Evolutionary conservation across 2,888 invertebrate species (phyloP).

Genomic region (Microplitis deprimator): DNA sequence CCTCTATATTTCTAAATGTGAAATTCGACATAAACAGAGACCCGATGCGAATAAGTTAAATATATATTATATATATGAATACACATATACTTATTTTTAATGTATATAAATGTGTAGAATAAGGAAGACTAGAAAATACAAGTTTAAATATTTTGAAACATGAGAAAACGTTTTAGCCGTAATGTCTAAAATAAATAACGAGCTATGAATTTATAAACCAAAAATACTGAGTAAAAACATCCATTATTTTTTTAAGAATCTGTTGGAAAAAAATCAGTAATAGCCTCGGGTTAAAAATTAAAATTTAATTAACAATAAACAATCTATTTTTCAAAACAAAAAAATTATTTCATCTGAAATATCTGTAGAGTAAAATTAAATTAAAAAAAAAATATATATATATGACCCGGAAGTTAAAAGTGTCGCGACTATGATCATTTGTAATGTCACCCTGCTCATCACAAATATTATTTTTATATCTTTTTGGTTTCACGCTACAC

Average conservation of each 20-base stretch:
- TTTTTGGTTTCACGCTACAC: constrained; percentile 41
- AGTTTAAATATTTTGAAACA: constrained; percentile 45
- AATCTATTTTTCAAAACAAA: too few relatives aligned
- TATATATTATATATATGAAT: too few relatives aligned
- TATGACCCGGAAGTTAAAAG: constrained; percentile 41
- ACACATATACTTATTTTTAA: not conserved
- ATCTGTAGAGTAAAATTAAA: too few relatives aligned
- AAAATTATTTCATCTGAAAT: too few relatives aligned
- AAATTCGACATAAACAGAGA: constrained; percentile 35
- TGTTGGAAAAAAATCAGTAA: too few relatives aligned
- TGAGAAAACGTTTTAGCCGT: constrained; percentile 38
- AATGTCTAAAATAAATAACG: constrained; percentile 36
- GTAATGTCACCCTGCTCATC: constrained; percentile 54
- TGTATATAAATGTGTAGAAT: not conserved
- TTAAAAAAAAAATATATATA: too few relatives aligned
- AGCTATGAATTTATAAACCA: constrained; percentile 26
- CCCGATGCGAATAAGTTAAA: too few relatives aligned
- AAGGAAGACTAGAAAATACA: not conserved
- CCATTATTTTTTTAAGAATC: not conserved
- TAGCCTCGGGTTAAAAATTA: too few relatives aligned
- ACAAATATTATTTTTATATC: constrained; percentile 42
- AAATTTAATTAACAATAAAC: too few relatives aligned
- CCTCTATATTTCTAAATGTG: constrained; percentile 31
- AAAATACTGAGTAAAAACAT: constrained; percentile 4
- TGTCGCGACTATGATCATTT: constrained; percentile 57